Base-by-base conservation (phyloP, 2,113 vertebrate species). In the Esox niger region DNA sequence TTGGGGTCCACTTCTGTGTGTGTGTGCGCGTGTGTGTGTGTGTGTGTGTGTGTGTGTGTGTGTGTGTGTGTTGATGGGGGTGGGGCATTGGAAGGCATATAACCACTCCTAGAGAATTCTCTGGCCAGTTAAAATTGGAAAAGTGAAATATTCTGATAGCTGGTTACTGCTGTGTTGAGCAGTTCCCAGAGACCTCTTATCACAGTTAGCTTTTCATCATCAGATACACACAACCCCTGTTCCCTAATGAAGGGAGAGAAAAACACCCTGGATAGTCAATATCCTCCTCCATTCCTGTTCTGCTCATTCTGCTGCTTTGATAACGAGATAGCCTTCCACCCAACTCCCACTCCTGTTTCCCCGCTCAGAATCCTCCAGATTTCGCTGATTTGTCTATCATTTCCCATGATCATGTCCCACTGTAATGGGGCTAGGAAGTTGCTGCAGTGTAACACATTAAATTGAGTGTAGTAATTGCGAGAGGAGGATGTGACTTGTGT, bases 161-260 rank as follows among this genome's bases (percentile, higher is more conserved):
- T 76, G 60, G 59, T 70, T 72, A 80, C 75, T 79, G 71, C 73
- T 43, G 46, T 70, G 70, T 79, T 71, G 68, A 81, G 75, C 75
- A 72, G 75, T 69, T 79, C 62, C 74, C 82, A 59, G 60, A 83
- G 82, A 78, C 66, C 73, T 69, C 66, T 78, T 66, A 75, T 80
- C 74, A 66, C 55, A 20, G 23, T 69, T 77, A 15, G 67, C 77
- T 73, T 76, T 82, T 79, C 71, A 75, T 84, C 79, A 78, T 43
- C 38, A 43, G 38, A 43, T 35, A 72, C 84, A 57, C 60, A 78
- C 72, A 59, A 66, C 75, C 68, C 35, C 49, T 69, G 65, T 43
- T 5, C 70, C 23, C 11, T 54, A 35, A 73, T 62, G 61, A 66
- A 79, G 62, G 66, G 59, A 66, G 79, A 31, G n/a, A n/a, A n/a